Percentiles rank a stretch among this genome's conserved stretches.
phyloP scores from a whole-genome alignment of 2,888 invertebrate species.

The Uloborus plumipes region DNA sequence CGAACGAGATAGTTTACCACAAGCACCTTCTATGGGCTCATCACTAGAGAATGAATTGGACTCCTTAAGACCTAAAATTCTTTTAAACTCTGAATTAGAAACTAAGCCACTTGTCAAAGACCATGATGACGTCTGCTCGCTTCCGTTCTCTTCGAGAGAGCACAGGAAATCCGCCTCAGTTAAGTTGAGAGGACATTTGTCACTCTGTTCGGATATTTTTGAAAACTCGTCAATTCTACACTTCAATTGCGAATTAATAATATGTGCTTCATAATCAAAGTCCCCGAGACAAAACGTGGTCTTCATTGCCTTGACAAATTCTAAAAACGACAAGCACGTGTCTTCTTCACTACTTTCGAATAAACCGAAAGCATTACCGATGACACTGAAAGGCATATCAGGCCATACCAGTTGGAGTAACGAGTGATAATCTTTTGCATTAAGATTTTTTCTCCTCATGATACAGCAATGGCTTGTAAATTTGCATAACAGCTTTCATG shows the following conservation, averaged over 20 bases:
- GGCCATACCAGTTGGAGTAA: constrained; percentile 53
- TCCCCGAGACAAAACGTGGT: constrained; percentile 35
- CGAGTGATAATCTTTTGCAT: constrained; percentile 55
- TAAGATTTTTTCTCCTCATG: constrained; percentile 37
- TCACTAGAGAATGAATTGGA: constrained; percentile 61
- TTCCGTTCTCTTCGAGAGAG: constrained; percentile 37
- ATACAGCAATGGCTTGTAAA: constrained; percentile 50
- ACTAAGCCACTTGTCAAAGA: constrained; percentile 39
- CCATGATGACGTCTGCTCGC: constrained; percentile 39
- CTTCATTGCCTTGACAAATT: constrained; percentile 44
- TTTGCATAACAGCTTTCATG: constrained; percentile 54
- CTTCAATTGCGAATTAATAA: constrained; percentile 34
- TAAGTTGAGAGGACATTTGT: constrained; percentile 17
- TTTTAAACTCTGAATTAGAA: constrained; percentile 45
- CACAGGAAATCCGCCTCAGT: constrained; percentile 40
- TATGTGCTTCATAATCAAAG: constrained; percentile 44
- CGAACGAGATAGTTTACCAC: constrained; percentile 43
- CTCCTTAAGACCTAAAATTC: constrained; percentile 43
- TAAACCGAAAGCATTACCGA: constrained; percentile 14
- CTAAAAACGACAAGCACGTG: constrained; percentile 17
- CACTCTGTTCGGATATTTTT: constrained; percentile 27
- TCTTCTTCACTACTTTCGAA: constrained; percentile 40
- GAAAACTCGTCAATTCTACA: constrained; percentile 35
- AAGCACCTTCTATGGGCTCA: constrained; percentile 33
- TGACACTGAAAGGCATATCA: constrained; percentile 37